These are phyloP conservation scores for Forbesichthys papilliferus DNA, from an alignment of 2,113 vertebrate genomes.

Conservation along the genomic window DNA sequence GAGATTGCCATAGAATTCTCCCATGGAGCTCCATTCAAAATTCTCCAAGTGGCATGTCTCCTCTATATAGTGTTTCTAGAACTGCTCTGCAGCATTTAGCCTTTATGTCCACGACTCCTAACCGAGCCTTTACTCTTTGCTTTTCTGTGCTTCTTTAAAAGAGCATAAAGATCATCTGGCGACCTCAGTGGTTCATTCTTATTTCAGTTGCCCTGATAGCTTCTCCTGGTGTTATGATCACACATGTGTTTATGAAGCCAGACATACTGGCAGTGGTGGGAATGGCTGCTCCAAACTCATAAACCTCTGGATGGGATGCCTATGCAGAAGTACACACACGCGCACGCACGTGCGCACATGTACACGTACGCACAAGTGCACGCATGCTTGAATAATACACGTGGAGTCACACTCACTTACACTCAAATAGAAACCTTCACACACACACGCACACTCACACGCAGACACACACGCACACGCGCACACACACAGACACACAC, in stretches of 20 bases:
- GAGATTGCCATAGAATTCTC: too few species aligned
- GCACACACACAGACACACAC: slow-evolving; percentile 5
- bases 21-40: too few species aligned
- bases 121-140: slow-evolving; percentile 14
- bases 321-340: not conserved
- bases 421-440: not conserved
- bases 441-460: slow-evolving; percentile 4
- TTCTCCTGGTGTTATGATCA: slow-evolving; percentile 52
- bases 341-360: slow-evolving; percentile 7
- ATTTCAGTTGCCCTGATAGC: slow-evolving; percentile 30
- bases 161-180: slow-evolving; percentile 16
- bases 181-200: slow-evolving; percentile 25
- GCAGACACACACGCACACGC: not conserved
- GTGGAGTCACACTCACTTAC: not conserved
- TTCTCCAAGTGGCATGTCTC: too few species aligned
- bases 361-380: slow-evolving; percentile 17
- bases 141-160: slow-evolving; percentile 31
- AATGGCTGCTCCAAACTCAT: slow-evolving; percentile 49
- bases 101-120: slow-evolving; percentile 5
- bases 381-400: not conserved
- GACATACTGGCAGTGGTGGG: slow-evolving; percentile 43
- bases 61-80: too few species aligned
- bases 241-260: slow-evolving; percentile 57
- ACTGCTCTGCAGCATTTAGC: not conserved
- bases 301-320: slow-evolving; percentile 54